These are phyloP conservation scores for Falco biarmicus DNA, from an alignment of 2,797 vertebrate species.

Conservation along the genomic window DNA sequence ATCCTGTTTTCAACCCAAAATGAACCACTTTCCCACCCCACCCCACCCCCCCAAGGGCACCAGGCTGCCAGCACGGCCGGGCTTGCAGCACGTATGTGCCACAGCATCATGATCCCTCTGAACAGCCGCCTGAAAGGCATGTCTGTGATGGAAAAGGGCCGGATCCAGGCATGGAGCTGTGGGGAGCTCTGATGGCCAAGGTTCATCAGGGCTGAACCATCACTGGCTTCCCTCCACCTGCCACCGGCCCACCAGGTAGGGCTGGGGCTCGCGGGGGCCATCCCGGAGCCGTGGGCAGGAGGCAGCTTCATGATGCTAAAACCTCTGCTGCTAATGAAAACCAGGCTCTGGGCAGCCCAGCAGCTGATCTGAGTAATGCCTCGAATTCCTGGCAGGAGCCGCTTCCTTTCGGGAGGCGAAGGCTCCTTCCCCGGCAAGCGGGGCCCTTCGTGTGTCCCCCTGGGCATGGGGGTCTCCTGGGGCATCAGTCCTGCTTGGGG, in stretches of 20 bases:
- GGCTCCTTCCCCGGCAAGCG: background rate
- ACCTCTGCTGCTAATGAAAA: background rate
- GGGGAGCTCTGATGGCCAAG: fast-evolving
- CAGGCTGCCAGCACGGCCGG: background rate
- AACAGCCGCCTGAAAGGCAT: background rate
- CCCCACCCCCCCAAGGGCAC: fast-evolving
- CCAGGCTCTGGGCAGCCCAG: background rate
- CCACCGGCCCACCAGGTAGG: background rate
- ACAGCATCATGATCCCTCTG: fast-evolving
- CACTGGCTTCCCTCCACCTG: background rate
- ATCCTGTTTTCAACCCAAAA: background rate
- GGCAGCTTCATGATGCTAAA: background rate
- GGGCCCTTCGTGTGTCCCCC: background rate
- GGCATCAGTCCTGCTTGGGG: background rate
- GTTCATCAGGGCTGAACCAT: background rate
- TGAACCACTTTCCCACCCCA: background rate
- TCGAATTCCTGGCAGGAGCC: conserved; percentile 54
- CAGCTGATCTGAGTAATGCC: conserved; percentile 60
- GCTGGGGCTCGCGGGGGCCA: fast-evolving
- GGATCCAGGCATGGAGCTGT: background rate
- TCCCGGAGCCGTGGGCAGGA: background rate
- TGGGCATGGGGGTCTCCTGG: fast-evolving
- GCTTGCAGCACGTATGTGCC: fast-evolving
- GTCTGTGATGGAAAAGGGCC: background rate
- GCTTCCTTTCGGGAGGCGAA: conserved; percentile 5